Evolutionary conservation across 2,113 vertebrate genomes (phyloP).

Genomic region (Bungarus multicinctus): DNA sequence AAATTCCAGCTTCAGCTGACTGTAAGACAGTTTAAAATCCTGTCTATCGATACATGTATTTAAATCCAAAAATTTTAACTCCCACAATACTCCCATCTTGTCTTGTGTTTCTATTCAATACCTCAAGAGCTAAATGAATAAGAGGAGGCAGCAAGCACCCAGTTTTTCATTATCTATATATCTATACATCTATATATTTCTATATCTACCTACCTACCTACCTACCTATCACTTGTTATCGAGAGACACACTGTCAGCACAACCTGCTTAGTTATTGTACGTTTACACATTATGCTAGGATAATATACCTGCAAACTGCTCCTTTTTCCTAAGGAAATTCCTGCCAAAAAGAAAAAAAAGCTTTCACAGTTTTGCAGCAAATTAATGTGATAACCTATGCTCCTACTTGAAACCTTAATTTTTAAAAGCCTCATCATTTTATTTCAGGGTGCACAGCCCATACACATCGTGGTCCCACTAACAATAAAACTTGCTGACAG

Average conservation of each 20-base stretch:
- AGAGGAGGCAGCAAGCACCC: background rate
- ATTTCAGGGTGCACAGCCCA: background rate
- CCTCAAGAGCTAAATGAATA: background rate
- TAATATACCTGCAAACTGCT: background rate
- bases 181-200: too few relatives aligned
- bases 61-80: background rate
- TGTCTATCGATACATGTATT: background rate
- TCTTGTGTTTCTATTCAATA: background rate
- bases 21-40: background rate
- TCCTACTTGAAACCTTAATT: background rate
- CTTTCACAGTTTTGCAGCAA: background rate
- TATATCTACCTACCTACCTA: too few relatives aligned
- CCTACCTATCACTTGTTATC: background rate
- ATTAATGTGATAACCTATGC: background rate
- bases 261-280: background rate
- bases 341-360: background rate
- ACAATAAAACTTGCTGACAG: background rate
- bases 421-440: background rate
- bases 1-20: background rate
- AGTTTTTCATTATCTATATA: background rate
- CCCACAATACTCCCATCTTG: background rate
- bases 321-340: background rate
- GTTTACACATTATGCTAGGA: background rate
- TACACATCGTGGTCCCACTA: background rate
- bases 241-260: background rate